Conservation (phyloP, 2,797 vertebrate genomes). For the Rhyacichthys aspro region DNA sequence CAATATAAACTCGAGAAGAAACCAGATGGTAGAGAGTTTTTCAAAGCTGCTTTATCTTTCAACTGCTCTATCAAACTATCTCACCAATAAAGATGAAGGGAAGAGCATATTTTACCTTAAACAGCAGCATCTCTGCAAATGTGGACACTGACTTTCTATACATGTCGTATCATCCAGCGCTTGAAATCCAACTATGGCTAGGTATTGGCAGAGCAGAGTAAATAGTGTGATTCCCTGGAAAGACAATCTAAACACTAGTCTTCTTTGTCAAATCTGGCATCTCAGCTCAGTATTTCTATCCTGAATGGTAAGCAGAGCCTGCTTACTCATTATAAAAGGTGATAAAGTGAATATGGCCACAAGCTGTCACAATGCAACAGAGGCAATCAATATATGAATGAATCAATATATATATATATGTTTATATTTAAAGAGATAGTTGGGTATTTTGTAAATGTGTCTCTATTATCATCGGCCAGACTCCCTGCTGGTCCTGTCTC, state of each 20-base stretch:
- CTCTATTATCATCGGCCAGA: too few species aligned
- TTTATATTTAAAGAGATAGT: too few species aligned
- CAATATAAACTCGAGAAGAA: conserved; percentile 28
- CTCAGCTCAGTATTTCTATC: background rate
- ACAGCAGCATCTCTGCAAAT: conserved; percentile 1
- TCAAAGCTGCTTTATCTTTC: background rate
- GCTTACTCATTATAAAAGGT: too few species aligned
- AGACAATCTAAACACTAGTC: conserved; percentile 23
- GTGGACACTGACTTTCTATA: conserved; percentile 7
- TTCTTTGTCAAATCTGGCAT: conserved; percentile 23
- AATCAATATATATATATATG: too few species aligned
- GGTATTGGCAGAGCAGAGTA: conserved; percentile 6
- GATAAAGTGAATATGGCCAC: too few species aligned
- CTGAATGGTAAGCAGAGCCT: background rate
- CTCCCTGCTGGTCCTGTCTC: too few species aligned
- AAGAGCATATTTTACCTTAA: conserved; percentile 6
- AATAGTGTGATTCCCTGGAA: conserved; percentile 20
- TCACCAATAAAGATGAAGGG: conserved; percentile 14
- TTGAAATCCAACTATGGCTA: conserved; percentile 1
- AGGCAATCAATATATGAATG: too few species aligned
- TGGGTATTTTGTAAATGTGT: too few species aligned
- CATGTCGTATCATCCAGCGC: conserved; percentile 4
- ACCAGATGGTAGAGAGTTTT: conserved; percentile 27
- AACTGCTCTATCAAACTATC: conserved; percentile 7
- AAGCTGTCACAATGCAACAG: too few species aligned